These are phyloP conservation scores for Megaleporinus macrocephalus DNA, from an alignment of 2,113 vertebrate genomes.

Conservation along the genomic window DNA sequence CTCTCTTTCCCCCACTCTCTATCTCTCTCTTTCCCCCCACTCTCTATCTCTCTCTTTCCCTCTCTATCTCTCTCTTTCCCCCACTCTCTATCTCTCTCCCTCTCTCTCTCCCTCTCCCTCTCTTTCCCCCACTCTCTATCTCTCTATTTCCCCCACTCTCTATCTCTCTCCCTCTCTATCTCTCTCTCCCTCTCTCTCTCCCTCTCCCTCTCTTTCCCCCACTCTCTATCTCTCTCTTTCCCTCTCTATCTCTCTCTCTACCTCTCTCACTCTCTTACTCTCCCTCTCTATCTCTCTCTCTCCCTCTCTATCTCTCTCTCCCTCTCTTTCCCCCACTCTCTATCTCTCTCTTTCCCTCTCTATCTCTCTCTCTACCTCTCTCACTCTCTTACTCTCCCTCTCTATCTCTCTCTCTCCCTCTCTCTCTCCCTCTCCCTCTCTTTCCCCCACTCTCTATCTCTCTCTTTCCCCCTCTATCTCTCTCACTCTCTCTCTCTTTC, in stretches of 20 bases:
- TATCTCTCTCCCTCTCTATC: background rate
- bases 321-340: too few relatives aligned
- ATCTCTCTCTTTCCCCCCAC: too few relatives aligned
- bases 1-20: conserved; percentile 9
- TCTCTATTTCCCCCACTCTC: background rate
- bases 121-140: too few relatives aligned
- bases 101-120: background rate
- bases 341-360: background rate
- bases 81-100: background rate
- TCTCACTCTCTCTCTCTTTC: background rate
- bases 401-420: background rate
- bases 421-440: background rate
- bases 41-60: background rate
- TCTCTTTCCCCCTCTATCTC: background rate
- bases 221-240: too few relatives aligned
- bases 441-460: too few relatives aligned
- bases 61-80: background rate
- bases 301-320: too few relatives aligned
- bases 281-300: background rate
- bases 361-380: background rate
- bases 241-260: background rate
- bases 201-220: background rate
- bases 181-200: background rate
- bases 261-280: too few relatives aligned
- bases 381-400: background rate